Base-by-base conservation (phyloP, 1,140 invertebrate species). In the Drosophila kepulauana region DNA sequence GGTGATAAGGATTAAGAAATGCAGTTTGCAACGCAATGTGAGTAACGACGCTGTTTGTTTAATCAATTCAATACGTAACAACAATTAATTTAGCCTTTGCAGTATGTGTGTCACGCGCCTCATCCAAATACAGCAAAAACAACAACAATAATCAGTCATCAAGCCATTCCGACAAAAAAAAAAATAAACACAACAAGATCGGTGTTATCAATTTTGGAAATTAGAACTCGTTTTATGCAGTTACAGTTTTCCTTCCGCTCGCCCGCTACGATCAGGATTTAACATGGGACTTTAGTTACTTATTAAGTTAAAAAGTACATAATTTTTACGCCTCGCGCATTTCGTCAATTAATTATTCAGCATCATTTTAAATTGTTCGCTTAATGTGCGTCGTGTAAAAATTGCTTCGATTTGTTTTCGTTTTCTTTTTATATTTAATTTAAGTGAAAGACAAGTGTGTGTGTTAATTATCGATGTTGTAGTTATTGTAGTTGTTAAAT, bases 1-100 rank as follows among this genome's bases (percentile, higher is more conserved):
- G 94, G 94, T 79, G 94, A 94, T 91, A 93, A 93, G 81, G 88
- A 85, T 30, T 91, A 84, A 79, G 52, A 25, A 25, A 25, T 33
- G 28, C 28, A 68, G 54, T 33, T 46, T 28, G 54, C 20, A 35
- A 54, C 28, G 33, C 76, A 68, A 70, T 56, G 81, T 88, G 25
- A 87, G 82, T 73, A 33, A 33, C 33, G 16, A 52, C 20, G n/a
- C 10, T 48, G 3, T 20, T 15, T 48, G 3, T 20, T 15, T 61
- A 63, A 20, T 52, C 16, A 13, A 16, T 5, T 13, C 16, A 38
- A 51, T 63, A 63, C 33, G 48, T 52, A 64, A 64, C 62, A 64
- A 43, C 35, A 64, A 49, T 33, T 52, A 48, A 58, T 15, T 33
- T 54, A 75, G 7, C 49, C 33, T 28, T 69, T 68, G 20, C 61